These are phyloP conservation scores for Patiria pectinifera DNA, from an alignment of 53 echinoderm and acorn worm genomes.

Conservation along the genomic window DNA sequence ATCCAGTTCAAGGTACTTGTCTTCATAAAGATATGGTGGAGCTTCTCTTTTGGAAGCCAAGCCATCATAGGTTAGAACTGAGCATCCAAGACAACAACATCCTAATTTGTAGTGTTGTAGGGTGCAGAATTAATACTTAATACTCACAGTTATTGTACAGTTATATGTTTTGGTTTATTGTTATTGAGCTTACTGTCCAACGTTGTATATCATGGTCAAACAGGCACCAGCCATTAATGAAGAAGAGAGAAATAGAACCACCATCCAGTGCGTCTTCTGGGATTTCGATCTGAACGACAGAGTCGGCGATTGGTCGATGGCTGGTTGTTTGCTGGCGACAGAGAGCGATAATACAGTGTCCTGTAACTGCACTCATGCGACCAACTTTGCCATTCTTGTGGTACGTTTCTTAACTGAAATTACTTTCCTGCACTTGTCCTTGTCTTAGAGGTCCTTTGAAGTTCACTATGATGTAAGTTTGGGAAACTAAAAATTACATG, in stretches of 20 bases:
- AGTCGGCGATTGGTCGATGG: constrained; percentile 67
- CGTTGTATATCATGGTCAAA: neutral
- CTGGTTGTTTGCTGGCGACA: constrained; percentile 57
- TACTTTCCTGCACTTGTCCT: no score
- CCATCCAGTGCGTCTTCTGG: constrained; percentile 72
- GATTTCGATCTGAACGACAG: constrained; percentile 56
- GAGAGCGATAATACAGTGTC: neutral
- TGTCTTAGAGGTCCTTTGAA: neutral
- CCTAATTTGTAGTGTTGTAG: no score
- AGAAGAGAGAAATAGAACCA: neutral
- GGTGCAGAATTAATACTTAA: no score
- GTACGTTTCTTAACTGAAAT: neutral
- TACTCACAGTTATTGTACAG: no score
- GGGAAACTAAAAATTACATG: no score
- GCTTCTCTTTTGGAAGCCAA: neutral
- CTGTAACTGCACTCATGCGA: constrained; percentile 26
- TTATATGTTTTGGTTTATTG: no score
- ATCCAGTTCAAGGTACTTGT: constrained; percentile 52
- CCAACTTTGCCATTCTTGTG: constrained; percentile 47
- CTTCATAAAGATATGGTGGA: neutral
- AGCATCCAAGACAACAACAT: no score
- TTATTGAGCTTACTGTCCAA: no score
- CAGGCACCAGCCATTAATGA: constrained; percentile 12
- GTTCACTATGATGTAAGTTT: no score
- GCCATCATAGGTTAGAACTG: no score